phyloP scores from a whole-genome alignment of 2,888 invertebrate species.

The Tillus elongatus region DNA sequence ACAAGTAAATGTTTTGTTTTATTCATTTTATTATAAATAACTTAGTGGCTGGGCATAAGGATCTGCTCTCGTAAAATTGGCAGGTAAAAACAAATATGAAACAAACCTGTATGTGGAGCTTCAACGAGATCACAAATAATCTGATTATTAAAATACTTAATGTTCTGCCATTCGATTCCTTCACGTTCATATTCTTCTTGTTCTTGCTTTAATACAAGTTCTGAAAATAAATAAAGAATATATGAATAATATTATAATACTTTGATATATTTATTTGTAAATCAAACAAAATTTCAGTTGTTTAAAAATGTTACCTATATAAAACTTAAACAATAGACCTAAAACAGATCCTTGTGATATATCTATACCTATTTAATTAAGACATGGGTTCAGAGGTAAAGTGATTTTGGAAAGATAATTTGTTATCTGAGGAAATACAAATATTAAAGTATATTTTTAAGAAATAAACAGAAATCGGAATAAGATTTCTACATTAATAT shows the following conservation, averaged over 20 bases:
- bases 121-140: constrained; percentile 93
- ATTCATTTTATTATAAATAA: too few species aligned
- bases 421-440: too few species aligned
- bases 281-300: constrained; percentile 11
- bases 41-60: too few species aligned
- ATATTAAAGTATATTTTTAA: too few species aligned
- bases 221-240: constrained; percentile 47
- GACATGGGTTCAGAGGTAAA: not conserved
- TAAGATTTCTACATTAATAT: too few species aligned
- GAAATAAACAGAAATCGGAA: too few species aligned
- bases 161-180: constrained; percentile 91
- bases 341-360: not conserved
- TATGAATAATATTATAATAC: not conserved
- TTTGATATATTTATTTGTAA: too few species aligned
- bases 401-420: not conserved
- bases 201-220: constrained; percentile 93
- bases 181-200: constrained; percentile 95
- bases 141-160: constrained; percentile 96
- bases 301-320: too few species aligned
- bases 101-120: constrained; percentile 75
- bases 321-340: not conserved
- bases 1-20: too few species aligned
- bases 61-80: too few species aligned
- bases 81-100: constrained; percentile 35
- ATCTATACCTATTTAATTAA: not conserved